Base-by-base conservation (phyloP, 2,113 vertebrate genomes). In the Anolis sagrei region DNA sequence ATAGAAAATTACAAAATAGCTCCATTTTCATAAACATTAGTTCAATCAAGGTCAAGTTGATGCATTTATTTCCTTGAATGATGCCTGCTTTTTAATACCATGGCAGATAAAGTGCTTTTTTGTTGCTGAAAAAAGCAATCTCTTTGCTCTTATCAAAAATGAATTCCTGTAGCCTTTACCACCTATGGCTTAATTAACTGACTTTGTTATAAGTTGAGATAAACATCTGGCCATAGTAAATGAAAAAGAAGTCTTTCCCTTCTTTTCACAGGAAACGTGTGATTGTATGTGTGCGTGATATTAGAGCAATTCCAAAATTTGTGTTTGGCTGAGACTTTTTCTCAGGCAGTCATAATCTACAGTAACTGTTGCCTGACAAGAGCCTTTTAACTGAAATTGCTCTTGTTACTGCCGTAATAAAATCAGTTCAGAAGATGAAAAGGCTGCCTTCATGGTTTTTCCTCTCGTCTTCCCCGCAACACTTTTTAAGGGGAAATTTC, bases 401-500 rank as follows among this genome's bases (percentile, higher is more conserved):
- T 93, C 91, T 90, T 91, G 91, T 96, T 95, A 95, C 82, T 92
- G 85, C 89, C 74, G 4, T 88, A 92, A 95, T 95, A 96, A 97
- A 95, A 95, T 88, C 89, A 90, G 84, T 91, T 54, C 4, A 88
- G 88, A 95, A 95, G 92, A 96, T 89, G 78, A 91, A 95, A 94
- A 92, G 90, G 86, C 51, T 91, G 84, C 32, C 83, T 90, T 94
- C 93, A 92, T 61, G 14, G 76, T 77, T 84, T 91, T 87, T 86
- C 91, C 82, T 83, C 87, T 64, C 76, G 76, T 14, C 16, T 49
- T 29, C 16, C 23, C 27, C 34, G 14, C 54, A 58, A 58, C 54
- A 10, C 19, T 34, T 82, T 78, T 88, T 90, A 54, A 88, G 86
- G 87, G 86, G 86, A 92, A 76, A 90, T 79, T 91, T 92, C 69